Conservation (phyloP, 2,888 invertebrate genomes). For the Mechanitis mazaeus region DNA sequence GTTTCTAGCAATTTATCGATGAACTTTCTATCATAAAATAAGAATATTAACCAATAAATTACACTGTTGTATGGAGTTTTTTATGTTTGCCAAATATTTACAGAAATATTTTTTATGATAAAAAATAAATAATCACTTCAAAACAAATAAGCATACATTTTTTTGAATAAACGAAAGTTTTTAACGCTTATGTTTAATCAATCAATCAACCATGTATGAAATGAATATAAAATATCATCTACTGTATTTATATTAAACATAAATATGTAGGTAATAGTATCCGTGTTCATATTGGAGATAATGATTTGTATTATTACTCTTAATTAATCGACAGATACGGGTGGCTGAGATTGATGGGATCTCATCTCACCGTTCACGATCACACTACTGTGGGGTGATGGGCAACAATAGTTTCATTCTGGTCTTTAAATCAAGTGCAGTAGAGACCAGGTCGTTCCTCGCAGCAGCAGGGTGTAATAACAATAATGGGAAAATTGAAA, state of each 20-base stretch:
- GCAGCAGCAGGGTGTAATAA: neutral
- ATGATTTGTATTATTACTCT: constrained; percentile 17
- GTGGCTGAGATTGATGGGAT: constrained; percentile 8
- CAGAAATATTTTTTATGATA: neutral
- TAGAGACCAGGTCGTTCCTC: neutral
- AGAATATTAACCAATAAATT: constrained; percentile 4
- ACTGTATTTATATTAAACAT: neutral
- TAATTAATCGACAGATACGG: constrained; percentile 10
- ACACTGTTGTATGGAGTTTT: neutral
- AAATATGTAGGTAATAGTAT: constrained; percentile 8
- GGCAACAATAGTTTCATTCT: neutral
- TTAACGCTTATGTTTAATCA: neutral
- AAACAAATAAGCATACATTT: neutral
- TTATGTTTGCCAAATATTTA: neutral
- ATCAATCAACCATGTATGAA: neutral
- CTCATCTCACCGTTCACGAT: constrained; percentile 6
- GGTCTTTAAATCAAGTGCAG: constrained; percentile 3
- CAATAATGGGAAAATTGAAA: neutral
- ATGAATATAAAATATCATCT: neutral
- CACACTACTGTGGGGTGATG: neutral
- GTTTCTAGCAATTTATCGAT: constrained; percentile 1
- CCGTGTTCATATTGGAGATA: constrained; percentile 9
- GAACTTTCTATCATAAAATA: constrained; percentile 1
- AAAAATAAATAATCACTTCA: neutral
- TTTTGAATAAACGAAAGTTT: neutral